These are phyloP conservation scores for Lissonota sp. DNA, from an alignment of 2,888 invertebrate genomes.

Conservation along the genomic window DNA sequence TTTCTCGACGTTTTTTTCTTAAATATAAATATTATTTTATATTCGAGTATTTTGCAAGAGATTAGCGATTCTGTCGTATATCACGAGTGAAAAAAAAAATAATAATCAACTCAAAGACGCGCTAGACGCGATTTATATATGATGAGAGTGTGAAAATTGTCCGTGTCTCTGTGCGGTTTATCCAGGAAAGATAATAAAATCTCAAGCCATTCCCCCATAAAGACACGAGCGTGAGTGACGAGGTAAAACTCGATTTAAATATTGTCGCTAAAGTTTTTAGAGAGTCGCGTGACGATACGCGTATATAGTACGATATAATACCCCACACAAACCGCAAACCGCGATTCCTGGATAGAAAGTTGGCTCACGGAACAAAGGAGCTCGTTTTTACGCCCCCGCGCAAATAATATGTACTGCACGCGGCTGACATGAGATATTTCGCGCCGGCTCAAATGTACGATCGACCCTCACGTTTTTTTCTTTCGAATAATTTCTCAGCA, in stretches of 20 bases:
- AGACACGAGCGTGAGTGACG: neutral
- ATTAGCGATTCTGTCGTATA: constrained; percentile 14
- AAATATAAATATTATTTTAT: constrained; percentile 4
- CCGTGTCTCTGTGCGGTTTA: neutral
- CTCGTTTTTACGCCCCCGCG: constrained; percentile 53
- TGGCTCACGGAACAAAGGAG: constrained; percentile 59
- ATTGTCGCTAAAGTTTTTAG: constrained; percentile 40
- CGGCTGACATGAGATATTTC: too few species aligned
- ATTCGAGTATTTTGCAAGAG: constrained; percentile 37
- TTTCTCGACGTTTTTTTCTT: too few species aligned
- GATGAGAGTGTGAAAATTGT: constrained; percentile 1
- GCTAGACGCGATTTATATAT: constrained; percentile 36
- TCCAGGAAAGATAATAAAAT: constrained; percentile 9
- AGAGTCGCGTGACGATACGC: constrained; percentile 13
- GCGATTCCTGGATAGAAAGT: constrained; percentile 57
- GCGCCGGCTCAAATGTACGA: too few species aligned
- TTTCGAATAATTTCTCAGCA: too few species aligned
- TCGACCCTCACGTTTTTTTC: too few species aligned
- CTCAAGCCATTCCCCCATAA: constrained; percentile 3
- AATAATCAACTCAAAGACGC: neutral
- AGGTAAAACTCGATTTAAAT: constrained; percentile 56
- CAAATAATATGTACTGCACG: constrained; percentile 14
- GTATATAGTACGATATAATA: too few species aligned
- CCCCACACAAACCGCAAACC: constrained; percentile 30
- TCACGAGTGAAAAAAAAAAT: too few species aligned